phyloP scores from a whole-genome alignment of 2,113 vertebrate species.

The Xenotilapia leptura region DNA sequence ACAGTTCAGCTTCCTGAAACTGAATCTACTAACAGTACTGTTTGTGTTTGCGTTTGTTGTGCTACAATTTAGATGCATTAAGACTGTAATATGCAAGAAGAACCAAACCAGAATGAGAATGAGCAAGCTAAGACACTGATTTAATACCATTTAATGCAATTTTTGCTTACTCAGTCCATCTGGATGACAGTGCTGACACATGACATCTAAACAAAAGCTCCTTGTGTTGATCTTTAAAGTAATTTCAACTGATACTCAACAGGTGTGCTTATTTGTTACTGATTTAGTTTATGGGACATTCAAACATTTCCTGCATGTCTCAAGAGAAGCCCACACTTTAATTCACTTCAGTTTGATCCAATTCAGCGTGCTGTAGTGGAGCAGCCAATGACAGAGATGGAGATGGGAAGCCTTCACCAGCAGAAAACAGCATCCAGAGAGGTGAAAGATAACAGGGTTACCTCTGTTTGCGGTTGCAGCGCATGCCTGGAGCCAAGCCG shows the following conservation, averaged over 20 bases:
- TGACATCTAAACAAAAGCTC: background rate
- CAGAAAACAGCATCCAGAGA: constrained; percentile 33
- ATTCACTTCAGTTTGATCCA: background rate
- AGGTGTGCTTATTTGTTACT: background rate
- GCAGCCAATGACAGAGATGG: constrained; percentile 81
- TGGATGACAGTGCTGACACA: background rate
- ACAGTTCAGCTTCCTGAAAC: background rate
- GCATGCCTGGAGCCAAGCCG: constrained; percentile 38
- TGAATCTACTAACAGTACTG: background rate
- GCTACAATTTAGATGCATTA: background rate
- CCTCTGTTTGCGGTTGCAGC: background rate
- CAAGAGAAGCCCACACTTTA: background rate
- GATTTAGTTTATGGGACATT: background rate
- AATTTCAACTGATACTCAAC: background rate
- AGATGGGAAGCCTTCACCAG: constrained; percentile 69
- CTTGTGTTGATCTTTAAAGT: background rate
- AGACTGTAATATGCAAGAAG: background rate
- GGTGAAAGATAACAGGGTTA: constrained; percentile 27
- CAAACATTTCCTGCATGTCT: background rate
- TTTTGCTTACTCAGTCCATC: background rate
- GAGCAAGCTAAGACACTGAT: background rate
- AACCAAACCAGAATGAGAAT: background rate
- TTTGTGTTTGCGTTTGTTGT: background rate
- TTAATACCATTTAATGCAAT: background rate
- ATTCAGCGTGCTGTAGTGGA: background rate